These are phyloP conservation scores for Dioctria linearis DNA, from an alignment of 2,888 invertebrate genomes.

Conservation along the genomic window DNA sequence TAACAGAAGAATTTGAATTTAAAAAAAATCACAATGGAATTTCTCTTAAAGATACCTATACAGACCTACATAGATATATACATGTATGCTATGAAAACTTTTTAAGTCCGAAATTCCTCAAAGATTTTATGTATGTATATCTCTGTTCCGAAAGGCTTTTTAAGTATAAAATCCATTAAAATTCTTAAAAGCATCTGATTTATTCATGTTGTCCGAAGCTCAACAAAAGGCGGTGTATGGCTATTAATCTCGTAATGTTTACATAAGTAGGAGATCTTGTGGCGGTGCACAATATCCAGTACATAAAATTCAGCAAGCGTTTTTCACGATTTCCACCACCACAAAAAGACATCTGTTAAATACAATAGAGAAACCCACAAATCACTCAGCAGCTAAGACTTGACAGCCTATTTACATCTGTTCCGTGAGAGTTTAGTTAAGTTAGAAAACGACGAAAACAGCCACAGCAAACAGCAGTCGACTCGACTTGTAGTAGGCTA, in stretches of 20 bases:
- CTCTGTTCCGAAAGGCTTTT: not conserved
- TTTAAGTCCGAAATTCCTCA: too few relatives aligned
- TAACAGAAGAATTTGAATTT: too few relatives aligned
- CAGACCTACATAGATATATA: too few relatives aligned
- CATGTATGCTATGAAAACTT: too few relatives aligned
- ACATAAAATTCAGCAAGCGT: not conserved
- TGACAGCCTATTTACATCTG: constrained; percentile 37
- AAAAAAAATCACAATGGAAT: too few relatives aligned
- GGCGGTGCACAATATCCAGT: not conserved
- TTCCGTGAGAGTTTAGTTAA: constrained; percentile 19
- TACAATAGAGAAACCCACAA: constrained; percentile 22
- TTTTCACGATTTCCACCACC: not conserved
- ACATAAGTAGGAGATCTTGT: not conserved
- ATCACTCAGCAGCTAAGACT: constrained; percentile 23
- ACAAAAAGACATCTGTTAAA: constrained; percentile 34
- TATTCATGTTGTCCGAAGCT: not conserved
- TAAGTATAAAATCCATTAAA: not conserved
- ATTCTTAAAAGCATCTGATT: constrained; percentile 3
- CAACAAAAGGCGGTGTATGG: not conserved
- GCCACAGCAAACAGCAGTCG: not conserved
- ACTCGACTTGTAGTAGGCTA: constrained; percentile 7
- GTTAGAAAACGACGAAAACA: not conserved
- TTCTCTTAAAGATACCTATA: too few relatives aligned
- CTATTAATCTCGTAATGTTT: not conserved
- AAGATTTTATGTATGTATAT: too few relatives aligned